Conservation (phyloP, 2,113 vertebrate genomes). For the Machaerirhynchus nigripectus region DNA sequence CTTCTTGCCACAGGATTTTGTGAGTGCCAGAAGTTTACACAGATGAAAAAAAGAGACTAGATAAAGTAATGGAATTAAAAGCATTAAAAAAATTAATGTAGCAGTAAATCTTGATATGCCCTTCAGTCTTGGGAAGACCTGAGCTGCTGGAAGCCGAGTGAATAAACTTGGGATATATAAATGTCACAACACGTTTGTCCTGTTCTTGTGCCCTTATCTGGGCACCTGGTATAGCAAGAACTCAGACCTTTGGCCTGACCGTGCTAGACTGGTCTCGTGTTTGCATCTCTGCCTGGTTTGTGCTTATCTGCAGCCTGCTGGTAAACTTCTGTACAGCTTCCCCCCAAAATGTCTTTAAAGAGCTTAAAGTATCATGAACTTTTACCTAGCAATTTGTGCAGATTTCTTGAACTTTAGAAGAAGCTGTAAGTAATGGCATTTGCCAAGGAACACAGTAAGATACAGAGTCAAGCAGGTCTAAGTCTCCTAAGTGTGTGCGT, state of each 20-base stretch:
- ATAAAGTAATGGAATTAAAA: not conserved
- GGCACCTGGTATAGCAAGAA: conserved; percentile 23
- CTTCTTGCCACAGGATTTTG: not conserved
- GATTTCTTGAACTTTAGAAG: not conserved
- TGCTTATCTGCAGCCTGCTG: conserved; percentile 7
- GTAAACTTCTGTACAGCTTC: conserved; percentile 3
- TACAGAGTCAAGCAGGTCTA: not conserved
- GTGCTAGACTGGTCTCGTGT: not conserved
- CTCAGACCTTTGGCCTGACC: conserved; percentile 51
- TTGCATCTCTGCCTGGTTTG: conserved; percentile 22
- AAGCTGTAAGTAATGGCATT: not conserved
- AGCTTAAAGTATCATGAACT: conserved; percentile 12
- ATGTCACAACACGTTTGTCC: not conserved
- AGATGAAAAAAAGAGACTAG: not conserved
- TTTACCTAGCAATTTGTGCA: not conserved
- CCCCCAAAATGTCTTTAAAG: not conserved
- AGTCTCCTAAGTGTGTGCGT: not conserved
- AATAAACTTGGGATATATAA: not conserved
- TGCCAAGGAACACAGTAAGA: not conserved
- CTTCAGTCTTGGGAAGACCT: not conserved
- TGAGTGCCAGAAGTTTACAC: not conserved
- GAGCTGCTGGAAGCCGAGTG: not conserved
- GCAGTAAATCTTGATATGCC: not conserved
- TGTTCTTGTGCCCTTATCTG: conserved; percentile 35
- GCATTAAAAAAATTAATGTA: not conserved